Evolutionary conservation across 2,113 vertebrate species (phyloP).

Genomic region (Sapajus apella): DNA sequence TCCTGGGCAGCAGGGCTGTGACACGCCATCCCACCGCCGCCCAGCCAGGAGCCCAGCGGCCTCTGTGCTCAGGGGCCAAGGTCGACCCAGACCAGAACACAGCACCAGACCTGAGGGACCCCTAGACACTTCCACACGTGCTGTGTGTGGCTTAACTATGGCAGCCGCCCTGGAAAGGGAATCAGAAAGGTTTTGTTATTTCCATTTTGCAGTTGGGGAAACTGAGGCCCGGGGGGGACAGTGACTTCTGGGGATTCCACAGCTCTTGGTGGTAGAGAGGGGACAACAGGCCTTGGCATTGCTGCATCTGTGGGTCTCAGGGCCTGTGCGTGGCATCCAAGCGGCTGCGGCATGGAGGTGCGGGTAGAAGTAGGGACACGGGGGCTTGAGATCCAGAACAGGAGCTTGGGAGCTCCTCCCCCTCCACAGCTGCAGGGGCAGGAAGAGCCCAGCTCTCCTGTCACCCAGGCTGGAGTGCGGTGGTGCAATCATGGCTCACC

Average conservation of each 20-base stretch:
- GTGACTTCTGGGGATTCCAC: neutral
- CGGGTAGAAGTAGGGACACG: no score
- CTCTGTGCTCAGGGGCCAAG: fast-evolving
- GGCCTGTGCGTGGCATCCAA: fast-evolving
- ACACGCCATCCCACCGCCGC: neutral
- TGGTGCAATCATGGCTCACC: no score
- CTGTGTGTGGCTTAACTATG: fast-evolving
- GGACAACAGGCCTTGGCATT: fast-evolving
- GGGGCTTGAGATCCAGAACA: neutral
- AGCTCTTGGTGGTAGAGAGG: fast-evolving
- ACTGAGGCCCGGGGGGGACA: neutral
- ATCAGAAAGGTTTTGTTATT: neutral
- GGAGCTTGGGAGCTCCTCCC: no score
- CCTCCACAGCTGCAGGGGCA: fast-evolving
- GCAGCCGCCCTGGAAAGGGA: fast-evolving
- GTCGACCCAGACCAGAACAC: no score
- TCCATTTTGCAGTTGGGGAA: neutral
- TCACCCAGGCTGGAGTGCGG: no score
- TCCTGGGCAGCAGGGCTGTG: neutral
- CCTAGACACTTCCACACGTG: fast-evolving
- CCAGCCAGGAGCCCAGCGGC: neutral
- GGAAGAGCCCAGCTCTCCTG: neutral
- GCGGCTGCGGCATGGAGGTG: fast-evolving
- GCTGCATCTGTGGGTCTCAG: neutral
- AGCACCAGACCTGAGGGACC: neutral